Percentiles rank a stretch among this genome's conserved stretches.
These are phyloP conservation scores for Eulemur mongoz DNA, from an alignment of 2,797 vertebrate species.

Conservation along the genomic window DNA sequence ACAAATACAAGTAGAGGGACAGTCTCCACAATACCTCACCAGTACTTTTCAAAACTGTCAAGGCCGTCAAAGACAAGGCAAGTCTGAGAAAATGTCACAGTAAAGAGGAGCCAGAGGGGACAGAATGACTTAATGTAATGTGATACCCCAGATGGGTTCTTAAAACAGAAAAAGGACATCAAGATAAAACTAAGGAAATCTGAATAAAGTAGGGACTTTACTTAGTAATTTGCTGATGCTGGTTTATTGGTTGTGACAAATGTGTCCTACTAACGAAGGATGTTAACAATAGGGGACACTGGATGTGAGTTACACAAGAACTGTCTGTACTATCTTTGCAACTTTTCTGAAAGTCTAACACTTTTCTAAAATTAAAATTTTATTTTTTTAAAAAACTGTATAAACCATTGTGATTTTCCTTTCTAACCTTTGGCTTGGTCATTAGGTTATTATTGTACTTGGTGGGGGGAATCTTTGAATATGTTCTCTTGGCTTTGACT, in stretches of 20 bases:
- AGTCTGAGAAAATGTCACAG: neutral
- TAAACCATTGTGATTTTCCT: neutral
- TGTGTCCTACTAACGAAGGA: neutral
- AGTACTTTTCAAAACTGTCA: neutral
- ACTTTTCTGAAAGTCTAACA: neutral
- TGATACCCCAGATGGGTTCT: neutral
- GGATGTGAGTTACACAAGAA: neutral
- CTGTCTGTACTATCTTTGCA: neutral
- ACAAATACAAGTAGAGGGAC: neutral
- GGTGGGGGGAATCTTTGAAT: neutral
- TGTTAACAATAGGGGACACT: neutral
- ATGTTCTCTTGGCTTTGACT: neutral
- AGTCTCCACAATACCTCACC: neutral
- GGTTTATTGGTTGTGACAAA: neutral
- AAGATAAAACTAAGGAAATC: neutral
- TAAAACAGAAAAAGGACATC: neutral
- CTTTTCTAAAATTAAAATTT: neutral
- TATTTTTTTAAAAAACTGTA: neutral
- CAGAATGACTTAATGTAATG: accelerated
- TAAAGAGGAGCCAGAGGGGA: neutral
- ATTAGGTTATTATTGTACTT: neutral
- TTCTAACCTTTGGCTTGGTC: neutral
- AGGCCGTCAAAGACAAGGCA: neutral
- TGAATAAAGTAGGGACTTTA: neutral
- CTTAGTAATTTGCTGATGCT: neutral